These are phyloP conservation scores for Trisateles emortualis DNA, from an alignment of 2,888 invertebrate genomes.

Conservation along the genomic window DNA sequence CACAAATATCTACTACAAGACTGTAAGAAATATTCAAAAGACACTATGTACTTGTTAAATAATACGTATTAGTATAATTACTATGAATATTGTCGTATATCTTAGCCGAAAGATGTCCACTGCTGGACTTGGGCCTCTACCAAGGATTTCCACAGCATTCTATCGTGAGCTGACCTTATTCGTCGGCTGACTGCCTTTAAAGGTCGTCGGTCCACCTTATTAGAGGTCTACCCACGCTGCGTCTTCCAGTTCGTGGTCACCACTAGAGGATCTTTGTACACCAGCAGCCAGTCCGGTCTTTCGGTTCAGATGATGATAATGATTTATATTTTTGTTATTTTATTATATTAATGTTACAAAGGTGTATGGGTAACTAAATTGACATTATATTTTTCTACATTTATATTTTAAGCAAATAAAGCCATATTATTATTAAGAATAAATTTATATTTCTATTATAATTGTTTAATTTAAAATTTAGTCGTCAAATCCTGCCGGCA, in stretches of 20 bases:
- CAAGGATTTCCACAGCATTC: no score
- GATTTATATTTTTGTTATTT: conserved; percentile 39
- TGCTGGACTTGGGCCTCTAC: no score
- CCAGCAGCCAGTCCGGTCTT: no score
- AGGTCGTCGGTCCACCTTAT: no score
- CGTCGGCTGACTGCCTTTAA: no score
- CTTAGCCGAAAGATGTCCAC: no score
- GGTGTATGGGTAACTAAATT: conserved; percentile 46
- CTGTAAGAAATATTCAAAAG: conserved; percentile 68
- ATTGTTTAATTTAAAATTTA: conserved; percentile 22
- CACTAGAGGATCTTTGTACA: no score
- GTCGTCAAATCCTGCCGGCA: conserved; percentile 14
- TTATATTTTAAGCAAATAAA: conserved; percentile 46
- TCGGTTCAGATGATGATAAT: no score
- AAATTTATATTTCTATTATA: conserved; percentile 39
- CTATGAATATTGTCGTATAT: conserved; percentile 29
- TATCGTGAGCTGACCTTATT: no score
- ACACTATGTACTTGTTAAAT: conserved; percentile 73
- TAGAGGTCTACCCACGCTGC: no score
- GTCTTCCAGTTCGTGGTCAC: no score
- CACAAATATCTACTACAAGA: conserved; percentile 80
- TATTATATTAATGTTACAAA: conserved; percentile 36
- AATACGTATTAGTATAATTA: conserved; percentile 66
- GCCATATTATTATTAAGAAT: conserved; percentile 55
- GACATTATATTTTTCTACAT: conserved; percentile 43